Percentiles rank a stretch among this genome's conserved stretches.
Conservation (phyloP, 2,888 invertebrate genomes). For the Autographa pulchrina region DNA sequence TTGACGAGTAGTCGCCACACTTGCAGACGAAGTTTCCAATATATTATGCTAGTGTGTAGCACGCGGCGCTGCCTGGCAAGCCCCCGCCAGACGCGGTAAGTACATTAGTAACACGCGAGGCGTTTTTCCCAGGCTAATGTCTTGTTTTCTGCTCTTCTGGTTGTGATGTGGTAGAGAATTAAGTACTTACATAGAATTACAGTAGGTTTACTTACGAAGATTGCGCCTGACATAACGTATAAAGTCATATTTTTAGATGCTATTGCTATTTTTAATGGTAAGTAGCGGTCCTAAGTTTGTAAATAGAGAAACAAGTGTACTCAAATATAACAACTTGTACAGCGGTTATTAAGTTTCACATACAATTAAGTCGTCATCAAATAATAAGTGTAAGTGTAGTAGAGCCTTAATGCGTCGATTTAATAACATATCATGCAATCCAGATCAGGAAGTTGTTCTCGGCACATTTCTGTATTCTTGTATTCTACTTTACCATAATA, state of each 20-base stretch:
- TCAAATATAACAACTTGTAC: too few species aligned
- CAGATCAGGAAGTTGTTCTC: neutral
- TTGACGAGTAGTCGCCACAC: neutral
- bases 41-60: neutral
- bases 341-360: too few species aligned
- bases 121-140: slow-evolving; percentile 3
- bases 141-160: neutral
- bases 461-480: neutral
- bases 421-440: too few species aligned
- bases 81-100: neutral
- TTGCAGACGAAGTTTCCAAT: slow-evolving; percentile 1
- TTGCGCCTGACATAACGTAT: too few species aligned
- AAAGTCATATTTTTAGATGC: too few species aligned
- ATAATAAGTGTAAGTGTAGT: too few species aligned
- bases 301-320: too few species aligned
- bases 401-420: too few species aligned
- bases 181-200: neutral
- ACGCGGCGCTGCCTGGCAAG: neutral
- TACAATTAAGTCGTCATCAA: too few species aligned
- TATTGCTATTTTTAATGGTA: too few species aligned
- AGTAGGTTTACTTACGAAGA: too few species aligned
- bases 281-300: too few species aligned
- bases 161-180: neutral
- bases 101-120: slow-evolving; percentile 8
- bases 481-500: neutral